These are phyloP conservation scores for Cylas formicarius DNA, from an alignment of 1,140 invertebrate species.

Conservation along the genomic window DNA sequence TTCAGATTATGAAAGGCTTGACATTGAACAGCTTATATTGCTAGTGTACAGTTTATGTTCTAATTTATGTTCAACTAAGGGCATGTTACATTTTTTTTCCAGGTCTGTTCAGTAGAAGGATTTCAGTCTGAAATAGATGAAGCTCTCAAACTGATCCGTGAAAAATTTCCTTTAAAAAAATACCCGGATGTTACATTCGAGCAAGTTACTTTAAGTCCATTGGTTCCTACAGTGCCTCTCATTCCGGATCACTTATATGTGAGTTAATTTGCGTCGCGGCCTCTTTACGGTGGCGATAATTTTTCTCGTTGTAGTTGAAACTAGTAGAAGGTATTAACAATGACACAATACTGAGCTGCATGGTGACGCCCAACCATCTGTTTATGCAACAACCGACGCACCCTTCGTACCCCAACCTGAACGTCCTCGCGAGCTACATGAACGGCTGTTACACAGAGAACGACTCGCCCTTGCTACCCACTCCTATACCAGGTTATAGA, in stretches of 20 bases:
- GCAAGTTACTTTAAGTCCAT: slow-evolving; percentile 59
- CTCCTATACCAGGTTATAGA: slow-evolving; percentile 50
- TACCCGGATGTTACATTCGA: slow-evolving; percentile 74
- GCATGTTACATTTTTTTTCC: slow-evolving; percentile 5
- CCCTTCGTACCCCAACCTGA: slow-evolving; percentile 77
- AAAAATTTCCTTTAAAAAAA: slow-evolving; percentile 71
- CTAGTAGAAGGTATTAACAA: slow-evolving; percentile 87
- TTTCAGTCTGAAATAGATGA: slow-evolving; percentile 64
- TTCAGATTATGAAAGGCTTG: too few species aligned
- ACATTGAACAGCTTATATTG: too few species aligned
- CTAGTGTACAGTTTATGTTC: too few species aligned
- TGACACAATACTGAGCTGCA: slow-evolving; percentile 79
- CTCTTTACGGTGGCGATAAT: not conserved
- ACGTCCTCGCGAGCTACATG: slow-evolving; percentile 68
- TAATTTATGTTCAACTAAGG: too few species aligned
- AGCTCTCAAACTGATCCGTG: slow-evolving; percentile 74
- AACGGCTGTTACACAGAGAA: slow-evolving; percentile 56
- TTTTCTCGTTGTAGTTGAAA: slow-evolving; percentile 55
- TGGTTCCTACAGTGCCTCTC: slow-evolving; percentile 48
- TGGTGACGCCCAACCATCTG: slow-evolving; percentile 76
- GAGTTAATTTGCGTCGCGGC: slow-evolving; percentile 35
- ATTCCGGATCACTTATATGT: slow-evolving; percentile 59
- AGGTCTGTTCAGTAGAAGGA: slow-evolving; percentile 45
- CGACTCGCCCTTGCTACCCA: slow-evolving; percentile 58
- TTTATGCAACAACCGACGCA: slow-evolving; percentile 93